These are phyloP conservation scores for Sakesphorus luctuosus DNA, from an alignment of 2,113 vertebrate species.

Conservation along the genomic window DNA sequence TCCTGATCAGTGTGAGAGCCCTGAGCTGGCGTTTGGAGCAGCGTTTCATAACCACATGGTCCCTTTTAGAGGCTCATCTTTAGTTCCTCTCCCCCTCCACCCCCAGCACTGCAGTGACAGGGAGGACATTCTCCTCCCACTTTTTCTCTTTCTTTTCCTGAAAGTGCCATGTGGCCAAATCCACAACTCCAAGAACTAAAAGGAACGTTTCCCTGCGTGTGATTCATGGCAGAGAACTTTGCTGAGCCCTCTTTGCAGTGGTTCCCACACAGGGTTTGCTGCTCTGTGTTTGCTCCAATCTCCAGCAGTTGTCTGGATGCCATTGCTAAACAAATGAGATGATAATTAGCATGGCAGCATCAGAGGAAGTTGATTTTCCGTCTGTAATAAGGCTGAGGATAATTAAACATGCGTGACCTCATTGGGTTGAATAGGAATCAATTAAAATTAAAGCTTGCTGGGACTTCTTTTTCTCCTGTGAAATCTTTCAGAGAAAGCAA, in stretches of 20 bases:
- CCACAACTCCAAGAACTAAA: neutral
- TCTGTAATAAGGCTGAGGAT: constrained; percentile 53
- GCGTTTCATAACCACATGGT: neutral
- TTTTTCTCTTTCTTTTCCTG: neutral
- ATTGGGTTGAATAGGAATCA: constrained; percentile 44
- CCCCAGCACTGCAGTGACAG: neutral
- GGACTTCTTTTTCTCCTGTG: constrained; percentile 1
- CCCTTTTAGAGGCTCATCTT: neutral
- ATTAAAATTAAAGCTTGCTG: constrained; percentile 47
- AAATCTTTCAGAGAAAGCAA: neutral
- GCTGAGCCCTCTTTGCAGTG: neutral
- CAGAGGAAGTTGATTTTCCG: constrained; percentile 65
- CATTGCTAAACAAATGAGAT: constrained; percentile 45
- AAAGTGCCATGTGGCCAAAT: neutral
- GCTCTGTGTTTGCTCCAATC: neutral
- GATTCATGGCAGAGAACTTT: neutral
- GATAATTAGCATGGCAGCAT: constrained; percentile 54
- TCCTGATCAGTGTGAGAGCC: neutral
- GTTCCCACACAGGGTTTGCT: neutral
- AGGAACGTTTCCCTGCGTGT: neutral
- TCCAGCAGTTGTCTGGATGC: neutral
- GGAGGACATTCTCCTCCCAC: neutral
- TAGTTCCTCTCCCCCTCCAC: neutral
- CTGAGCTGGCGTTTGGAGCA: neutral
- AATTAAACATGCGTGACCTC: constrained; percentile 65